phyloP scores from a whole-genome alignment of 2,113 vertebrate species.

The Echinops telfairi region DNA sequence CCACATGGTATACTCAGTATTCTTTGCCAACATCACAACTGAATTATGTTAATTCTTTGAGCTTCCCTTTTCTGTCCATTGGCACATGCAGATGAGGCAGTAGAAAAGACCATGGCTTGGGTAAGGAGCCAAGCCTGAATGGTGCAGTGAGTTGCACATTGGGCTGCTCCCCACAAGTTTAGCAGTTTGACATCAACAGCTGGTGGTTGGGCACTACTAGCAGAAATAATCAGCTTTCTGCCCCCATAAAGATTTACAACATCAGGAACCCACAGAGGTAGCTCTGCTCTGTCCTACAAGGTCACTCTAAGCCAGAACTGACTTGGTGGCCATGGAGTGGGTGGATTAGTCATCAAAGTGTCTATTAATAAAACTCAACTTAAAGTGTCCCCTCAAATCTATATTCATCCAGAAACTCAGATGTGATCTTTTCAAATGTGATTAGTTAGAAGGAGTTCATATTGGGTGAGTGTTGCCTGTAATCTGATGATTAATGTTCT shows the following conservation, averaged over 20 bases:
- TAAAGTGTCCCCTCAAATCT: not conserved
- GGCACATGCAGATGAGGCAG: not conserved
- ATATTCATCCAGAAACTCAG: not conserved
- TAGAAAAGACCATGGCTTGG: not conserved
- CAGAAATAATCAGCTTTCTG: no score
- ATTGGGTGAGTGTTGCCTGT: not conserved
- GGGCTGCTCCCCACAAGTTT: no score
- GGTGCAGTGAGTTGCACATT: no score
- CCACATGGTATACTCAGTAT: not conserved
- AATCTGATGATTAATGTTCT: not conserved
- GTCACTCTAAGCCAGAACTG: no score
- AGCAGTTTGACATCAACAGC: no score
- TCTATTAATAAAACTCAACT: not conserved
- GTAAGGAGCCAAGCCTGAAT: not conserved
- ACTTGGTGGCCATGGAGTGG: no score
- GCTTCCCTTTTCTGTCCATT: not conserved
- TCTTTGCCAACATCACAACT: not conserved
- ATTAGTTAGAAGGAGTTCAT: not conserved
- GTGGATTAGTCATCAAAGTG: no score
- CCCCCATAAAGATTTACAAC: no score
- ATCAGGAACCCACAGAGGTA: no score
- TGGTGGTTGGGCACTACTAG: no score
- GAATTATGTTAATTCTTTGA: no score
- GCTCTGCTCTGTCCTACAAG: no score
- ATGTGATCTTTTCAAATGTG: not conserved